Evolutionary conservation across 37 sponge, comb jelly and placozoan species (phyloP), one percentile per base, ranked within the genome.

Genomic region (Amphimedon queenslandica): DNA sequence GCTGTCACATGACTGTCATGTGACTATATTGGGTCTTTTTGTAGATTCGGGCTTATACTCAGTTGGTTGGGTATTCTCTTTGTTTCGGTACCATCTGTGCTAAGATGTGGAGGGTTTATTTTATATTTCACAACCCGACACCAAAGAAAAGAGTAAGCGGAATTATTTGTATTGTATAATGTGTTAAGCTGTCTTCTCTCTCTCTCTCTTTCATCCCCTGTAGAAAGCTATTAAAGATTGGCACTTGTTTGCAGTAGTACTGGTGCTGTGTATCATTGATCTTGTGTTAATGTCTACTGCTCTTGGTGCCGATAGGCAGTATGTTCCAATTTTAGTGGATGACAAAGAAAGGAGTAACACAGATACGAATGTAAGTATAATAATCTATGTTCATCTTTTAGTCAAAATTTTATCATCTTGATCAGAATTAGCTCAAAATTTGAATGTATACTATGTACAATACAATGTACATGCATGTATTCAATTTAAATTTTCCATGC

Each of bases 71-170:
- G 11, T 82, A 75, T 60, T 75, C 57, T 20, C 23, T 51, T 3
- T 75, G 70, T n/a, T 82, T 76, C 75, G 83, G 83, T 2, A 76
- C 77, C 41, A 76, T 82, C 30, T 31, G 69, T 13, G 51, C 42
- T 8, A 82, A 82, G 37, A 76, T 82, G 71, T 58, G 76, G 64
- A 58, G 83, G 34, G 83, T 82, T 38, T 82, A 70, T 51, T 70
- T 47, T 40, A 82, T 82, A 39, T 82, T 82, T 29, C 70, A 69
- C 31, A 58, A 75, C 63, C 76, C 70, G 32, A 18, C 55, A 29
- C 64, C 42, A 21, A 42, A 71, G 23, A 74, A 74, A 42, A 65
- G 35, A 13, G 1, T 11, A 79, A 67, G 36, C 18, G 39, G 28
- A 56, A 53, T 58, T 23, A n/a, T n/a, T n/a, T n/a, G n/a, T n/a